Conservation (phyloP, 2,888 invertebrate species). For the Chrysodeixis includens region DNA sequence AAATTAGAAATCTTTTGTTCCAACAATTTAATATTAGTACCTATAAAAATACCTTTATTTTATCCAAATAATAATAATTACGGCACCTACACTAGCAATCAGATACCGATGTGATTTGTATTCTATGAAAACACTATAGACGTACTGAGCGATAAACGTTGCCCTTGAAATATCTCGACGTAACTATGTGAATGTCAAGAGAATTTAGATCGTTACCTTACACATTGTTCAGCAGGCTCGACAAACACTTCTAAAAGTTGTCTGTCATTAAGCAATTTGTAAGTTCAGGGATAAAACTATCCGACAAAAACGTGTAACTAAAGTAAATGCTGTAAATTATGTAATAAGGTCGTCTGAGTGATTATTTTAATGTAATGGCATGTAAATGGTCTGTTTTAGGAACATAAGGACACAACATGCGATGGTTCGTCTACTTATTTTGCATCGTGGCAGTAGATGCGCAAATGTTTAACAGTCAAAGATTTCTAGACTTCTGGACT, state of each 20-base stretch:
- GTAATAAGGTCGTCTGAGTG: neutral
- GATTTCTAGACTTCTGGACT: slow-evolving; percentile 81
- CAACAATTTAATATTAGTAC: no score
- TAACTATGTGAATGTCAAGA: slow-evolving; percentile 25
- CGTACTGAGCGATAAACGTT: slow-evolving; percentile 25
- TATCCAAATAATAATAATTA: neutral
- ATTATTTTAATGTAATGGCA: neutral
- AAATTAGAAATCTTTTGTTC: no score
- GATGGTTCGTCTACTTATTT: slow-evolving; percentile 65
- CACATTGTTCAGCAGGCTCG: slow-evolving; percentile 2
- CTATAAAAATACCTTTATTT: neutral
- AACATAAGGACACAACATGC: slow-evolving; percentile 64
- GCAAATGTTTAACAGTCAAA: slow-evolving; percentile 56
- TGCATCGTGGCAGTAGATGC: slow-evolving; percentile 58
- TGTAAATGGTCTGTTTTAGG: slow-evolving; percentile 64
- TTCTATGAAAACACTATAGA: slow-evolving; percentile 32
- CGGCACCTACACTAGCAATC: neutral
- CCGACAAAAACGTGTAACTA: neutral
- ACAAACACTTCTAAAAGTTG: neutral
- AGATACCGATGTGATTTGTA: slow-evolving; percentile 35
- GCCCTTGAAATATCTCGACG: slow-evolving; percentile 48
- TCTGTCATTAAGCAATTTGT: neutral
- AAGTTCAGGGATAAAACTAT: neutral
- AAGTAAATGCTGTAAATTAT: neutral
- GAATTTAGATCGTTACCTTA: slow-evolving; percentile 50